Conservation (phyloP, 2,797 vertebrate species). For the Channa striata region DNA sequence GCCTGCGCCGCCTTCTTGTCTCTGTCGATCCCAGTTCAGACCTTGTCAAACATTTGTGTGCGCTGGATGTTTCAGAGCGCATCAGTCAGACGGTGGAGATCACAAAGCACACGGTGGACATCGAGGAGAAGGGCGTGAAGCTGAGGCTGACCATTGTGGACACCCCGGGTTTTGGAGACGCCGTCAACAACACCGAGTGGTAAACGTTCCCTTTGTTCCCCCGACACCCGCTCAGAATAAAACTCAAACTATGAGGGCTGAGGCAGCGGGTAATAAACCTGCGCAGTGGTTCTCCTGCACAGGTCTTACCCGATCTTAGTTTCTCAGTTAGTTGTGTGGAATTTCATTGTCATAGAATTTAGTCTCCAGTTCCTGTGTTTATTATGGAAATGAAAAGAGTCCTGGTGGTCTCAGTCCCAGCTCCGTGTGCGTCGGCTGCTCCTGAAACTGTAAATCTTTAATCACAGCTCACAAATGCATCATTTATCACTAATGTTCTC, state of each 20-base stretch:
- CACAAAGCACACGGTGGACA: constrained; percentile 94
- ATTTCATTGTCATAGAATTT: too few species aligned
- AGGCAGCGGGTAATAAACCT: too few species aligned
- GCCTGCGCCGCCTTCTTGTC: not conserved
- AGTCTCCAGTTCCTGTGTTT: too few species aligned
- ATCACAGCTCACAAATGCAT: too few species aligned
- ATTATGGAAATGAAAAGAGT: too few species aligned
- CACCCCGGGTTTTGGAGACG: constrained; percentile 94
- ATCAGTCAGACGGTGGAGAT: constrained; percentile 96
- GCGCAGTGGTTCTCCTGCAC: not conserved
- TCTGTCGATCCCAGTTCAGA: not conserved
- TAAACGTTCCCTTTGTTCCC: constrained; percentile 66
- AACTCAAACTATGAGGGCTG: not conserved
- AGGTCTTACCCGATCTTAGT: too few species aligned
- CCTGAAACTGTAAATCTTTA: too few species aligned
- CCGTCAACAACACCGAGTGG: constrained; percentile 95
- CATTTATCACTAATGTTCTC: too few species aligned
- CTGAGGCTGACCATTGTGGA: constrained; percentile 95
- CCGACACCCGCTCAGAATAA: not conserved
- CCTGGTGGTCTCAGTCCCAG: too few species aligned
- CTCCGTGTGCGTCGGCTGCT: too few species aligned
- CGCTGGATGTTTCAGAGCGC: constrained; percentile 81
- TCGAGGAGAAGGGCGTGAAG: constrained; percentile 97
- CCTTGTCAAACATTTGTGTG: not conserved
- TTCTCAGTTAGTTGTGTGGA: too few species aligned